These are phyloP conservation scores for Coturnix japonica DNA, from an alignment of 2,113 vertebrate genomes.

Conservation along the genomic window DNA sequence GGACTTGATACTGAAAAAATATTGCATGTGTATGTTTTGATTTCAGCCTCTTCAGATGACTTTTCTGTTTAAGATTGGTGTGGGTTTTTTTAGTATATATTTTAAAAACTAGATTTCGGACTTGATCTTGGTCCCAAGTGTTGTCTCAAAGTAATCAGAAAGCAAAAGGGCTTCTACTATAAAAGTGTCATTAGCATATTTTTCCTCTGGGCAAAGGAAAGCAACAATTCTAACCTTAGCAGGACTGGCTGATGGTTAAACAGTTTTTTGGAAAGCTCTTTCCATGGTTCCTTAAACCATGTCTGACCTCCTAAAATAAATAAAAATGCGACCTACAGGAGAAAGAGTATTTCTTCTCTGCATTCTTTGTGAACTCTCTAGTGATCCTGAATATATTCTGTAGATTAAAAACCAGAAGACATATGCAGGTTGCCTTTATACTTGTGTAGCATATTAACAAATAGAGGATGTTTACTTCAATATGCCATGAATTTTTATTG, in stretches of 20 bases:
- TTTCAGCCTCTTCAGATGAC: not conserved
- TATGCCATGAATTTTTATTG: not conserved
- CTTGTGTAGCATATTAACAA: not conserved
- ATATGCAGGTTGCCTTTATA: not conserved
- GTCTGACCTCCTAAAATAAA: not conserved
- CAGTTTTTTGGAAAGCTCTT: not conserved
- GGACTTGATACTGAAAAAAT: not conserved
- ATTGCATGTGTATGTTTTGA: not conserved
- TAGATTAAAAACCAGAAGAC: not conserved
- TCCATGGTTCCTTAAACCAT: rapidly evolving
- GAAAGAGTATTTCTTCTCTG: not conserved
- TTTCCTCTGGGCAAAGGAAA: not conserved
- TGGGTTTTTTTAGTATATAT: not conserved
- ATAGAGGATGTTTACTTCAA: not conserved
- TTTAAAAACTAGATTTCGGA: not conserved
- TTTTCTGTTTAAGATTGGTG: no score
- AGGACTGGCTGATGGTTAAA: not conserved
- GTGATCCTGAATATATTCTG: not conserved
- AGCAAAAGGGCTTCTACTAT: not conserved
- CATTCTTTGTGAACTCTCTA: not conserved
- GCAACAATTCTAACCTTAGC: not conserved
- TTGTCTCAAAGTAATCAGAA: not conserved
- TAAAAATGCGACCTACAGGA: not conserved
- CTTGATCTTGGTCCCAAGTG: not conserved
- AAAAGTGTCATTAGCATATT: not conserved